Conservation (phyloP, 2,888 invertebrate genomes). For the Choristoneura rosaceana region DNA sequence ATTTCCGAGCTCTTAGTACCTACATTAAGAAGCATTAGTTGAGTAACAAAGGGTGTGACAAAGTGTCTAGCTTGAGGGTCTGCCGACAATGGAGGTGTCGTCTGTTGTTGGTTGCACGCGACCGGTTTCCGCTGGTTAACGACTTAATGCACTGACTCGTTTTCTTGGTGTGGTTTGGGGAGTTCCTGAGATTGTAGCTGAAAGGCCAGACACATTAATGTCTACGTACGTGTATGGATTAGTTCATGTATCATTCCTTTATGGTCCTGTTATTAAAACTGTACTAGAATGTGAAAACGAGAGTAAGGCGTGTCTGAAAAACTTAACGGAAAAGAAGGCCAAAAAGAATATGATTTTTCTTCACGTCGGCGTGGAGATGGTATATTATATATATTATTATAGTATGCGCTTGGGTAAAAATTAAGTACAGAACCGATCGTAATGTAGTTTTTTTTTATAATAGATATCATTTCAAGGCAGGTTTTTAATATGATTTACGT, state of each 20-base stretch:
- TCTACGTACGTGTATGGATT: not conserved
- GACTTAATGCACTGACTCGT: slow-evolving; percentile 73
- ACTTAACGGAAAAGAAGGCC: too few species aligned
- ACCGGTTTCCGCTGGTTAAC: slow-evolving; percentile 64
- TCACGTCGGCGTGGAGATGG: too few species aligned
- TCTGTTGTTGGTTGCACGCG: slow-evolving; percentile 58
- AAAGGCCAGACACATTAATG: not conserved
- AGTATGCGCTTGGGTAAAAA: too few species aligned
- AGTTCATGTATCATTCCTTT: not conserved
- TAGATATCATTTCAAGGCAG: too few species aligned
- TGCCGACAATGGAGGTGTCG: slow-evolving; percentile 63
- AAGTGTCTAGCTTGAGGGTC: slow-evolving; percentile 66
- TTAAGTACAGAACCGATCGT: too few species aligned
- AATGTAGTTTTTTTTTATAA: too few species aligned
- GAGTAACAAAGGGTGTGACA: slow-evolving; percentile 75
- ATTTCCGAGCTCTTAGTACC: slow-evolving; percentile 65
- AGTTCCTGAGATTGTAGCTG: slow-evolving; percentile 6
- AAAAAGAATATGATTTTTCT: too few species aligned
- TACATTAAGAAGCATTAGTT: slow-evolving; percentile 75
- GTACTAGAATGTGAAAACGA: too few species aligned
- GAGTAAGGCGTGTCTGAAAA: too few species aligned
- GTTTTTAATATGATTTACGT: too few species aligned
- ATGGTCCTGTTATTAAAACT: not conserved
- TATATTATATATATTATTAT: too few species aligned
- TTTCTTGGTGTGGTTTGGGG: slow-evolving; percentile 48